Conservation (phyloP, 2,113 vertebrate species). For the Microtus pennsylvanicus region DNA sequence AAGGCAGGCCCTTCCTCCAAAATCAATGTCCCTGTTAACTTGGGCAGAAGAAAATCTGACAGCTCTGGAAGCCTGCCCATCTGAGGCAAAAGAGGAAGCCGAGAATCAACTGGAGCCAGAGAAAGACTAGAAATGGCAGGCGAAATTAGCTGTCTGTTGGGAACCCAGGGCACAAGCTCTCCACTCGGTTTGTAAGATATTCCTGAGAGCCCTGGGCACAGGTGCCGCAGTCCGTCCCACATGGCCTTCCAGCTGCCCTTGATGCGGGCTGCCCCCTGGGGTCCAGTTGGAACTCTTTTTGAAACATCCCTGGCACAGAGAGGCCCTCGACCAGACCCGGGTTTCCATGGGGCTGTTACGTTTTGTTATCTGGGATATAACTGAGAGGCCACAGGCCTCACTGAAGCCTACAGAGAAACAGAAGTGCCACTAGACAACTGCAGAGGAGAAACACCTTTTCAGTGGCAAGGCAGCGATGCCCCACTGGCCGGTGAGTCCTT, state of each 20-base stretch:
- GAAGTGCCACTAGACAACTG: background rate
- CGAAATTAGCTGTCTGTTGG: conserved; percentile 16
- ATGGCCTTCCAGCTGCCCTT: conserved; percentile 19
- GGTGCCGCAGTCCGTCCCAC: conserved; percentile 27
- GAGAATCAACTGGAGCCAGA: conserved; percentile 53
- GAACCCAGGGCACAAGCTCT: conserved; percentile 32
- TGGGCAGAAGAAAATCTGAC: conserved; percentile 81
- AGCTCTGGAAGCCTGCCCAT: conserved; percentile 81
- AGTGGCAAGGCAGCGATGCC: background rate
- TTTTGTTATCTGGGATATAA: conserved; percentile 32
- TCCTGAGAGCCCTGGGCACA: conserved; percentile 19
- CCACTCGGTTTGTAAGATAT: conserved; percentile 30
- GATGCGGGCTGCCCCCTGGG: background rate
- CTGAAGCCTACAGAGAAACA: conserved; percentile 15
- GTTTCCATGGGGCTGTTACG: background rate
- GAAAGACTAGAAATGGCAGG: conserved; percentile 29
- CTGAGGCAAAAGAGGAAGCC: conserved; percentile 56
- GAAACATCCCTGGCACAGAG: conserved; percentile 10
- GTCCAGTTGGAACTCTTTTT: conserved; percentile 41
- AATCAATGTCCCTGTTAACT: conserved; percentile 82
- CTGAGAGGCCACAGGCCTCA: background rate
- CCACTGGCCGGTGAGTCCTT: background rate
- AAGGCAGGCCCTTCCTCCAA: conserved; percentile 77
- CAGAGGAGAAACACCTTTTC: background rate
- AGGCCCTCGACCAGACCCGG: background rate